Percentiles rank a stretch among this genome's conserved stretches.
phyloP scores from a whole-genome alignment of 2,113 vertebrate species.

The Scolopax mira region DNA sequence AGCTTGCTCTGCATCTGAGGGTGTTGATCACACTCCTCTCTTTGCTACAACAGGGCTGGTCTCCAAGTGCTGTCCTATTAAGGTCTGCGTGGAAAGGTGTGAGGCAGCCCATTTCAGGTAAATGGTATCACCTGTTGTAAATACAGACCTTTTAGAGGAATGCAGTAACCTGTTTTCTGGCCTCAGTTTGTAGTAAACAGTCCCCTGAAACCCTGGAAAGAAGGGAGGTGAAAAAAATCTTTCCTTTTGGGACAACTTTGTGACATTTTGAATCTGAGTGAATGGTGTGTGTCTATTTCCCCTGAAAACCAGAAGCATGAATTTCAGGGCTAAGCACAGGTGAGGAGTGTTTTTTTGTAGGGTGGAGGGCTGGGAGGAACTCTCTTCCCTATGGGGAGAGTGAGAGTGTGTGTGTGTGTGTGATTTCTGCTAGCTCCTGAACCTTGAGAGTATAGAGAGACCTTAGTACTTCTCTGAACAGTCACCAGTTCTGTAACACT shows the following conservation, averaged over 20 bases:
- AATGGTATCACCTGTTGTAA: not conserved
- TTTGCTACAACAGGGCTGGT: not conserved
- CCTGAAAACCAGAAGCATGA: not conserved
- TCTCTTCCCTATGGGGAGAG: not conserved
- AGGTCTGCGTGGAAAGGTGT: not conserved
- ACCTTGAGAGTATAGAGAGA: not conserved
- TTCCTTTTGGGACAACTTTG: not conserved
- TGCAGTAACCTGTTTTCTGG: not conserved
- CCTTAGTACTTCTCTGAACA: not conserved
- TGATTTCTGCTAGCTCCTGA: not conserved
- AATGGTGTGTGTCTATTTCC: not conserved
- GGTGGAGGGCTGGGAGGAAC: not conserved
- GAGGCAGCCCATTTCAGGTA: not conserved
- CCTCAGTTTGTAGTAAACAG: not conserved
- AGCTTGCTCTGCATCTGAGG: not conserved
- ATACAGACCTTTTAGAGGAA: not conserved
- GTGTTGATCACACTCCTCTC: not conserved
- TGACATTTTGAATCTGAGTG: not conserved
- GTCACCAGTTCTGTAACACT: not conserved
- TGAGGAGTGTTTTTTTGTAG: not conserved
- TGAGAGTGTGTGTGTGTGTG: not conserved
- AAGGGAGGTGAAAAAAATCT: not conserved
- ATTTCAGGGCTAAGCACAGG: not conserved
- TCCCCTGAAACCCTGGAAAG: not conserved
- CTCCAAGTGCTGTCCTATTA: not conserved